A percentile compares a stretch with the other conserved stretches of the same genome.
Evolutionary conservation across 2,797 vertebrate species (phyloP).

Genomic region (Simalia tracyae): DNA sequence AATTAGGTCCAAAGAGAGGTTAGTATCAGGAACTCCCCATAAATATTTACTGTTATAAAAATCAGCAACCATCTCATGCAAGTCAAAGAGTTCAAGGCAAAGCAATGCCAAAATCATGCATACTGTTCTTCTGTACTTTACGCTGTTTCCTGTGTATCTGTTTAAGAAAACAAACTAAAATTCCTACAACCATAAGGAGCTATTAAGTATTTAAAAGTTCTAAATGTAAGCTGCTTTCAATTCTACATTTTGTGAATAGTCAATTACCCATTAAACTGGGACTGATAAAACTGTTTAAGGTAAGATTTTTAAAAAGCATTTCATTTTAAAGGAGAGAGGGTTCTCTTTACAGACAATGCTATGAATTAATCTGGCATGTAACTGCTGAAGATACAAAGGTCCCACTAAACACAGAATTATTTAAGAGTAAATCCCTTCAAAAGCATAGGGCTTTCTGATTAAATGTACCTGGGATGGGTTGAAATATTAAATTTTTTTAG

Average conservation of each 20-base stretch:
- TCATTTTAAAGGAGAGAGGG: not conserved
- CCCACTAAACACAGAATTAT: not conserved
- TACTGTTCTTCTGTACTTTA: constrained; percentile 12
- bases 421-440: not conserved
- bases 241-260: not conserved
- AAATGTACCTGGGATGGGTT: not conserved
- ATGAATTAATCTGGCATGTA: not conserved
- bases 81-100: constrained; percentile 26
- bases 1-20: not conserved
- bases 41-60: not conserved
- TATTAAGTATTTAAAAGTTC: not conserved
- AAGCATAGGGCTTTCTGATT: not conserved
- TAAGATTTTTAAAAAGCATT: not conserved
- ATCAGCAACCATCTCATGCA: constrained; percentile 18
- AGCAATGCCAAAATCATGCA: not conserved
- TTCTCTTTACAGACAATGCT: not conserved
- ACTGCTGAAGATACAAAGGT: not conserved
- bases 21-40: not conserved
- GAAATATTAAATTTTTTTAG: not conserved
- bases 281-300: not conserved
- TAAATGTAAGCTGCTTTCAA: not conserved
- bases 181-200: not conserved
- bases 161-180: constrained; percentile 32
- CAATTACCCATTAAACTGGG: not conserved
- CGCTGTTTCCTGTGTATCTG: constrained; percentile 31